phyloP scores from a whole-genome alignment of 1,140 invertebrate genomes.

The Bombyx mandarina region DNA sequence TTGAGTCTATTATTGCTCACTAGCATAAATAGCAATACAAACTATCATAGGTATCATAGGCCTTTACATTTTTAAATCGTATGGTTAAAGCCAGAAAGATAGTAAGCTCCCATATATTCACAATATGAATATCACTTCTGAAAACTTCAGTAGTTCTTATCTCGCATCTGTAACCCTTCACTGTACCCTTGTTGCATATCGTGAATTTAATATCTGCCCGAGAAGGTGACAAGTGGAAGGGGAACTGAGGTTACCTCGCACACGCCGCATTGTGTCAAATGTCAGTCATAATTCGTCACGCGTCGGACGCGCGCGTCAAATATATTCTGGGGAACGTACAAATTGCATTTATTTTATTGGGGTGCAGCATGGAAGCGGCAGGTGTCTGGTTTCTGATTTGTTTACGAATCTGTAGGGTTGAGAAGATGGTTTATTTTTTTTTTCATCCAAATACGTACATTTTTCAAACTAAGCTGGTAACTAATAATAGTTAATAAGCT shows the following conservation, averaged over 20 bases:
- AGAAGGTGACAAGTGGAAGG: constrained; percentile 5
- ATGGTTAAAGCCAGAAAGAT: too few relatives aligned
- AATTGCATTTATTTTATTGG: constrained; percentile 35
- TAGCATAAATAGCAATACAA: too few relatives aligned
- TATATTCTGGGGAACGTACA: constrained; percentile 20
- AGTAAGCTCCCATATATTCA: too few relatives aligned
- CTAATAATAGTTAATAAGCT: too few relatives aligned
- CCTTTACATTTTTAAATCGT: too few relatives aligned
- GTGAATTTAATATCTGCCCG: constrained; percentile 22
- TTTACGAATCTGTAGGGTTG: too few relatives aligned
- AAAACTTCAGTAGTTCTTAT: background rate
- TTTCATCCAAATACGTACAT: too few relatives aligned
- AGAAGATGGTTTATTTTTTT: too few relatives aligned
- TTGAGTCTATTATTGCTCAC: too few relatives aligned
- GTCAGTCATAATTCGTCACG: constrained; percentile 56
- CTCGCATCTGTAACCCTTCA: background rate
- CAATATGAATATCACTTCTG: background rate
- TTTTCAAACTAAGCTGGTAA: too few relatives aligned
- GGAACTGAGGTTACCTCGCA: constrained; percentile 20
- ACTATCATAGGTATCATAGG: too few relatives aligned
- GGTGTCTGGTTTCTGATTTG: constrained; percentile 7
- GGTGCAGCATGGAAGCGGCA: constrained; percentile 31
- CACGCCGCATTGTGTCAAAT: constrained; percentile 12
- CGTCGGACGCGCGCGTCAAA: constrained; percentile 27
- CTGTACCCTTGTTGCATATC: background rate